Conservation (phyloP, 2,113 vertebrate species). For the Pygoscelis antarcticus region DNA sequence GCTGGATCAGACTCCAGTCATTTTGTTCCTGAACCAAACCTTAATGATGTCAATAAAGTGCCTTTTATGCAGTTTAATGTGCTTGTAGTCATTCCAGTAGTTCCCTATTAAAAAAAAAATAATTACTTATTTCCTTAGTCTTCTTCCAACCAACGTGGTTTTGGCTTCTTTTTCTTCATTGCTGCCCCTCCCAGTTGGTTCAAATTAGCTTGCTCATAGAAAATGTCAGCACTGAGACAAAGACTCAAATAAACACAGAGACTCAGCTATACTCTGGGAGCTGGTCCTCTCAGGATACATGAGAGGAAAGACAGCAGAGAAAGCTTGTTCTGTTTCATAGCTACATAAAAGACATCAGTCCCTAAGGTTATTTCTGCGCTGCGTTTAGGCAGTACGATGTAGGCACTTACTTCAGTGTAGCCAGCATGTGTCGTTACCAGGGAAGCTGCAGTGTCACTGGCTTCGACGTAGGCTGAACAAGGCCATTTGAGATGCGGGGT, state of each 20-base stretch:
- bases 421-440: neutral
- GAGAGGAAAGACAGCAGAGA: neutral
- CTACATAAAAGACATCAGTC: neutral
- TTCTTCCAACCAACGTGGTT: neutral
- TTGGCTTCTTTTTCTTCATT: neutral
- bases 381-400: fast-evolving
- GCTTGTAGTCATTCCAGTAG: constrained; percentile 16
- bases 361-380: neutral
- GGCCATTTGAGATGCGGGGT: neutral
- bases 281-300: neutral
- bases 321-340: constrained; percentile 6
- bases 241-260: neutral
- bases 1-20: neutral
- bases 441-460: neutral
- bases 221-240: constrained; percentile 4
- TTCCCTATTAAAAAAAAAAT: neutral
- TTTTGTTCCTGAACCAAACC: constrained; percentile 13
- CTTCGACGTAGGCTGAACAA: neutral
- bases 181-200: neutral
- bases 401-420: neutral
- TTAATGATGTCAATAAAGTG: constrained; percentile 23
- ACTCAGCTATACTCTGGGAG: neutral
- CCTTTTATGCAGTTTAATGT: neutral
- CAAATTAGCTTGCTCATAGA: neutral
- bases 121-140: neutral